Base-by-base conservation (phyloP, 2,113 vertebrate genomes). In the Pogona vitticeps region DNA sequence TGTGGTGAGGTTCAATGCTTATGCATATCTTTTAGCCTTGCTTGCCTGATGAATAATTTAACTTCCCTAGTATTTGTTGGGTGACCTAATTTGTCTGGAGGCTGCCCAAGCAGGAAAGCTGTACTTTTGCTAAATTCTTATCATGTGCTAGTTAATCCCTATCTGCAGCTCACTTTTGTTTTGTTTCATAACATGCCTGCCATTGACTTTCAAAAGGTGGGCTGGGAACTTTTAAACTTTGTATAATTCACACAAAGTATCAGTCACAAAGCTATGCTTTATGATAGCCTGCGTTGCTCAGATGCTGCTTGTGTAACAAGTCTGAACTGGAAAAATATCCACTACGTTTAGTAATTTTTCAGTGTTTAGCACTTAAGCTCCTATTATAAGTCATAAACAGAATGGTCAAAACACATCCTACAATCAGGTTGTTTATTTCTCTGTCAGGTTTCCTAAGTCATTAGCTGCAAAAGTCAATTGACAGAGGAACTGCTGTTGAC, bases 1-100 rank as follows among this genome's bases (percentile, higher is more conserved):
- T 61, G 36, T 46, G 40, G 52, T 81, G 75, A 78, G 63, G 63
- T 21, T 82, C 23, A 85, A 76, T 91, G 85, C 67, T 46, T 26
- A 76, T 9, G 5, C n/a, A 91, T 82, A n/a, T 52, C 3, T 88
- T 78, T 33, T 82, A 26, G 17, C 56, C 85, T 59, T 5, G 4
- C 0, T 67, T 75, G 13, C 14, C 82, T 40, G 20, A 56, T 4
- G 3, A 85, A 84, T 78, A 90, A 83, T 0, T 81, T 79, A 71
- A 86, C 33, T 79, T 86, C 52, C 12, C 33, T 71, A 17, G 46
- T 31, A 85, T 77, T 71, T 70, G 15, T 38, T 36, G 33, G 1
- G 40, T 79, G 46, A 79, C n/a, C 84, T 79, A 79, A 70, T 79
- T 70, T 67, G 73, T 33, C 18, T 52, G 20, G 59, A 76, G 40